A percentile compares a stretch with the other conserved stretches of the same genome.
phyloP scores from a whole-genome alignment of 2,113 vertebrate species.

The Furnarius figulus region DNA sequence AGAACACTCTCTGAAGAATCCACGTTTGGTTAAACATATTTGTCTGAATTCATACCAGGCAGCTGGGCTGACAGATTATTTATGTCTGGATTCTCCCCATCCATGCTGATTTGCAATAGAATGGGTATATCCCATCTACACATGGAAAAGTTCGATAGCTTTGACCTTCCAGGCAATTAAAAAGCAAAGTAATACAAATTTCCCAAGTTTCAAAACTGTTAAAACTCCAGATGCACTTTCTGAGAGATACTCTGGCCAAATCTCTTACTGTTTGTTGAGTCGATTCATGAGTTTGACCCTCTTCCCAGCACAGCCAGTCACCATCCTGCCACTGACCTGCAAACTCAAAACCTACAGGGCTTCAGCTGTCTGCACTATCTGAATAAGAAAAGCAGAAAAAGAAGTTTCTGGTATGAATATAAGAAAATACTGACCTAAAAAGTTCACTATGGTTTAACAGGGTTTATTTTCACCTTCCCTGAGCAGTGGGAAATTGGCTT shows the following conservation, averaged over 20 bases:
- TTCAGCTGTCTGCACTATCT: neutral
- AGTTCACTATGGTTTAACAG: neutral
- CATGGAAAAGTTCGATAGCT: neutral
- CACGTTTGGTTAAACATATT: slow-evolving; percentile 29
- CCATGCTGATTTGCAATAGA: neutral
- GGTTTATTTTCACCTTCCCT: neutral
- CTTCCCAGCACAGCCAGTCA: neutral
- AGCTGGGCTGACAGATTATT: slow-evolving; percentile 36
- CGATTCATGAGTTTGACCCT: neutral
- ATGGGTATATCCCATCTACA: neutral
- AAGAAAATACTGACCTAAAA: neutral
- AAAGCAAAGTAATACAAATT: neutral
- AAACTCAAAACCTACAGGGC: neutral
- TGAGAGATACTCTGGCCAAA: neutral
- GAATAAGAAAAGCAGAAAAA: neutral
- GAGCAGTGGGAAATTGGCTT: neutral
- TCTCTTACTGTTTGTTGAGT: neutral
- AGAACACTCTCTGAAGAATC: slow-evolving; percentile 42
- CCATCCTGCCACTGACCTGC: neutral
- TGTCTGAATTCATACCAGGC: slow-evolving; percentile 49
- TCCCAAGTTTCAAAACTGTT: neutral
- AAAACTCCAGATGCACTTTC: neutral
- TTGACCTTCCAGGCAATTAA: neutral
- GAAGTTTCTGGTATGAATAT: neutral
- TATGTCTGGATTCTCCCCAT: neutral